Evolutionary conservation across 2,888 invertebrate genomes (phyloP).

Genomic region (Sminthurides aquaticus): DNA sequence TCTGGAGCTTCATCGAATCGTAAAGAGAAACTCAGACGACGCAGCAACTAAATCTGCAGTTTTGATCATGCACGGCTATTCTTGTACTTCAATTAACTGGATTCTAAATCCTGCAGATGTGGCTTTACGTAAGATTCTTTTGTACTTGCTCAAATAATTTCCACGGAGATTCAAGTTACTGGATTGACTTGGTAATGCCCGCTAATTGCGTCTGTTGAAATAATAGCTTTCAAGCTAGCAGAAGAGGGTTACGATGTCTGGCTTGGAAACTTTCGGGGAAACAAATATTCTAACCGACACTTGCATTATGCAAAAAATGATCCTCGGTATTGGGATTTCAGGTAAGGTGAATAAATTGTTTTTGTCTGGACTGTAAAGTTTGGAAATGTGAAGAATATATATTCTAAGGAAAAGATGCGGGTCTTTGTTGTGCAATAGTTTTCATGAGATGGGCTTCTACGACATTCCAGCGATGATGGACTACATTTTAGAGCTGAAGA

Average conservation of each 20-base stretch:
- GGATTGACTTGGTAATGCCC: no score
- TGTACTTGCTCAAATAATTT: no score
- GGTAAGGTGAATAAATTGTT: slow-evolving; percentile 38
- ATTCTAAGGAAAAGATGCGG: no score
- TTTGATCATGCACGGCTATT: slow-evolving; percentile 47
- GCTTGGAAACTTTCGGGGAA: slow-evolving; percentile 56
- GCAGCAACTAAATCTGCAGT: slow-evolving; percentile 6
- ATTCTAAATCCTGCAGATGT: slow-evolving; percentile 48
- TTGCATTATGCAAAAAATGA: slow-evolving; percentile 47
- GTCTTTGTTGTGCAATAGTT: no score
- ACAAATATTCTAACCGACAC: slow-evolving; percentile 52
- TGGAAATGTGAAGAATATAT: not conserved
- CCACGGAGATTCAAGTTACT: no score
- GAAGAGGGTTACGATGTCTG: slow-evolving; percentile 50
- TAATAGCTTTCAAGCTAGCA: slow-evolving; percentile 46
- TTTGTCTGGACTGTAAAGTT: not conserved
- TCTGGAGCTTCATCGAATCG: slow-evolving; percentile 50
- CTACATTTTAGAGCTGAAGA: slow-evolving; percentile 49
- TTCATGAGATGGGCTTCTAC: slow-evolving; percentile 52
- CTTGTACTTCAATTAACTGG: slow-evolving; percentile 48
- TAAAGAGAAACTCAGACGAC: slow-evolving; percentile 45
- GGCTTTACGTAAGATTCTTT: slow-evolving; percentile 45
- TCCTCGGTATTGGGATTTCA: slow-evolving; percentile 47
- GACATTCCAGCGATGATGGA: slow-evolving; percentile 55
- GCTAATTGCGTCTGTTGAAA: no score